These are phyloP conservation scores for Pterocles burchelli DNA, from an alignment of 2,113 vertebrate species.

Conservation along the genomic window DNA sequence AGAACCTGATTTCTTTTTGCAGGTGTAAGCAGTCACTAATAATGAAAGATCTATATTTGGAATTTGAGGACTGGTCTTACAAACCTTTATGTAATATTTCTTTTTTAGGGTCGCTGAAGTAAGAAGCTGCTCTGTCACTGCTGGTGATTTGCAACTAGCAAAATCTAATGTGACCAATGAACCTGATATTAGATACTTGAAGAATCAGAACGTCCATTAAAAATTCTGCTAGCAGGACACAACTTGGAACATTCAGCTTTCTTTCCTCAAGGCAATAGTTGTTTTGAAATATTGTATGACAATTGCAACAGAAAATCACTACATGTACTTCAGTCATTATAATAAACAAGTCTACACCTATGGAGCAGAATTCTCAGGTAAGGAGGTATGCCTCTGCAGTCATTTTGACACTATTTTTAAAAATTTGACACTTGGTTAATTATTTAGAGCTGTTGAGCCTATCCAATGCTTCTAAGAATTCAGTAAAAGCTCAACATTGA, in stretches of 20 bases:
- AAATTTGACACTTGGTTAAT: background rate
- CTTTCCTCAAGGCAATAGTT: background rate
- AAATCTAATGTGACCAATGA: background rate
- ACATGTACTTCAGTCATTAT: rapidly evolving
- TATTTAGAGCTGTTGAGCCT: background rate
- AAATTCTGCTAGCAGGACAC: background rate
- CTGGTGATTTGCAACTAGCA: background rate
- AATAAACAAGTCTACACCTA: background rate
- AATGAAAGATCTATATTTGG: background rate
- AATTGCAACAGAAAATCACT: background rate
- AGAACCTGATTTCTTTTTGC: background rate
- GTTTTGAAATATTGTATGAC: background rate
- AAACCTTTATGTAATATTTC: background rate
- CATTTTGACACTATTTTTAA: background rate
- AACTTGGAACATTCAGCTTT: background rate
- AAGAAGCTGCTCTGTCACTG: background rate
- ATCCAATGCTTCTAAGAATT: background rate
- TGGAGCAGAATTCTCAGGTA: background rate
- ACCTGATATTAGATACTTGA: background rate
- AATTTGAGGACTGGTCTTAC: background rate
- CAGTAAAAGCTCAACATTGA: background rate
- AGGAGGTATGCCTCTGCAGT: background rate
- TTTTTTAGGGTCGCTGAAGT: background rate
- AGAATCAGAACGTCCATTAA: background rate
- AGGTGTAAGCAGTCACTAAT: background rate